These are phyloP conservation scores for Ibycter americanus DNA, from an alignment of 2,797 vertebrate species.

Conservation along the genomic window DNA sequence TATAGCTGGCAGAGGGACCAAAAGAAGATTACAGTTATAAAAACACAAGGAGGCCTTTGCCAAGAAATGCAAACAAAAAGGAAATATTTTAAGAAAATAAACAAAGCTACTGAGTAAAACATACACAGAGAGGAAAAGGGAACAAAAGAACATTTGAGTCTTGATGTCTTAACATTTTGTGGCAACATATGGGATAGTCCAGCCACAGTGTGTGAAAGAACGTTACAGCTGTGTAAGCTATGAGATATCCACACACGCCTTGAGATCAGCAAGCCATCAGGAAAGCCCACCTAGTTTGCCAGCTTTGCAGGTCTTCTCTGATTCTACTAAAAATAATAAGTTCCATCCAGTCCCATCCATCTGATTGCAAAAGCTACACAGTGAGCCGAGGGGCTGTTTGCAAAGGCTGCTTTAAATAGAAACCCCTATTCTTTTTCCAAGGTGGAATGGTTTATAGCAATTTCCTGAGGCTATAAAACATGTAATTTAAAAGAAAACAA, in stretches of 20 bases:
- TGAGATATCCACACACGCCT: conserved; percentile 38
- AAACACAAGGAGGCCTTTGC: conserved; percentile 49
- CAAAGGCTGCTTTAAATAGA: conserved; percentile 38
- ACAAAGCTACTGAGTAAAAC: conserved; percentile 79
- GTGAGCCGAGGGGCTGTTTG: background rate
- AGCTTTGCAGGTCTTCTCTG: conserved; percentile 44
- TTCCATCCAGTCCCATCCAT: background rate
- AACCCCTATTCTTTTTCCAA: background rate
- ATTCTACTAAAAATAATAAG: conserved; percentile 57
- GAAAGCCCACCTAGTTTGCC: conserved; percentile 58
- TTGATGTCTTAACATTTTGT: conserved; percentile 73
- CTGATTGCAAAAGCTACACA: background rate
- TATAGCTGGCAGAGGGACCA: conserved; percentile 48
- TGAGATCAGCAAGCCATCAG: conserved; percentile 39
- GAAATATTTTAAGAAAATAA: conserved; percentile 80
- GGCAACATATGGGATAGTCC: conserved; percentile 63
- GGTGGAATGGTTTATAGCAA: conserved; percentile 9
- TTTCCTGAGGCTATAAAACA: conserved; percentile 15
- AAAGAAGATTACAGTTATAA: conserved; percentile 67
- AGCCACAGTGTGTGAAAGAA: conserved; percentile 52
- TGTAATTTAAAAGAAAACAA: background rate
- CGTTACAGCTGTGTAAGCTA: conserved; percentile 75
- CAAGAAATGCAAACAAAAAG: conserved; percentile 79
- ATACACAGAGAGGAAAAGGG: conserved; percentile 65
- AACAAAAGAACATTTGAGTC: conserved; percentile 79